These are phyloP conservation scores for Neotoma lepida DNA, from an alignment of 2,113 vertebrate genomes.

Conservation along the genomic window DNA sequence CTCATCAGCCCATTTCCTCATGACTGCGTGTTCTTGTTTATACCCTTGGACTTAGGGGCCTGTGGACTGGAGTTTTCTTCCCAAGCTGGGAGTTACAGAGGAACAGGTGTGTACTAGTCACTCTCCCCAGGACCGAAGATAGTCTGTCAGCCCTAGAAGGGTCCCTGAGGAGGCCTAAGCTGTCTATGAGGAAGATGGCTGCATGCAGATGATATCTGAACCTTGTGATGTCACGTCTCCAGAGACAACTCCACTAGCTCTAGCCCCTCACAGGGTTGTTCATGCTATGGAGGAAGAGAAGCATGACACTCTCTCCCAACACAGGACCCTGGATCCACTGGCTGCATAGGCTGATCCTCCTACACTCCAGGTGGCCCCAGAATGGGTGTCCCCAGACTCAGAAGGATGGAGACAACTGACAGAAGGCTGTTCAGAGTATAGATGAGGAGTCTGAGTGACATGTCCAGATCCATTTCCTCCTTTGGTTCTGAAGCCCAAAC, in stretches of 20 bases:
- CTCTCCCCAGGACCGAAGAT: neutral
- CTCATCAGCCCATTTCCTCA: neutral
- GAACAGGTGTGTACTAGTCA: neutral
- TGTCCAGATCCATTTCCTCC: neutral
- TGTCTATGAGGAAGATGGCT: neutral
- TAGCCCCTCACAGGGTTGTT: rapidly evolving
- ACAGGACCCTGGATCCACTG: neutral
- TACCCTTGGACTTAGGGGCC: neutral
- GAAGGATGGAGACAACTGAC: neutral
- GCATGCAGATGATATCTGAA: neutral
- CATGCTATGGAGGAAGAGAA: too few species aligned
- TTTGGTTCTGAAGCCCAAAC: neutral
- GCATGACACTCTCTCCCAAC: rapidly evolving
- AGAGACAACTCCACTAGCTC: neutral
- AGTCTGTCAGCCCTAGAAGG: neutral
- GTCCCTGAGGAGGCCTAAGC: neutral
- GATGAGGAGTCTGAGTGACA: neutral
- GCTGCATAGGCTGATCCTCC: too few species aligned
- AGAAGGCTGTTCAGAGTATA: neutral
- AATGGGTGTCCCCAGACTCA: neutral
- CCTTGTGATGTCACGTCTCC: neutral
- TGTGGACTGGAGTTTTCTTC: neutral
- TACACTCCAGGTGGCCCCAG: neutral
- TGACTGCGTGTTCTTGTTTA: neutral
- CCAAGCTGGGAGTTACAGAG: neutral